Conservation (phyloP, 2,113 vertebrate species). For the Trochalopteron elliotii region DNA sequence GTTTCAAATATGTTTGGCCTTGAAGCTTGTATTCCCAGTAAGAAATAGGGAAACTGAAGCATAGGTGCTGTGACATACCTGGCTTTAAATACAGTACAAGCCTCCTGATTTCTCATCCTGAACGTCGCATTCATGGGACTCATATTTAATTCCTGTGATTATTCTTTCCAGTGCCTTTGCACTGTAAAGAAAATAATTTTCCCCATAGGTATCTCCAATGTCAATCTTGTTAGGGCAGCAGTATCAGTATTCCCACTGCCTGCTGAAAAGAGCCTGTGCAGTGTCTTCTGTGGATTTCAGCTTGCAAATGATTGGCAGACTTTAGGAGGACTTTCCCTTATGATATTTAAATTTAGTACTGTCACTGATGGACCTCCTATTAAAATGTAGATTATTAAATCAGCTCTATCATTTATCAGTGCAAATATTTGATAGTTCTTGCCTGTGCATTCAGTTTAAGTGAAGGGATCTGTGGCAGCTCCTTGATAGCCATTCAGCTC, state of each 20-base stretch:
- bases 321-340: neutral
- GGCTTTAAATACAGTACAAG: neutral
- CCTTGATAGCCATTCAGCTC: neutral
- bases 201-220: neutral
- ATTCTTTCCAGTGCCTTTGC: neutral
- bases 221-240: neutral
- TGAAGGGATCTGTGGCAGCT: neutral
- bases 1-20: neutral
- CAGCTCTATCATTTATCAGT: neutral
- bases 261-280: neutral
- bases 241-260: neutral
- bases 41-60: neutral
- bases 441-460: neutral
- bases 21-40: neutral
- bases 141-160: neutral
- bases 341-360: neutral
- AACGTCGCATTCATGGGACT: neutral
- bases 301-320: neutral
- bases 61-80: neutral
- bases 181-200: neutral
- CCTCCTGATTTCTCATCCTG: neutral
- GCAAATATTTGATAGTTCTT: neutral
- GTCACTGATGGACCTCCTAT: neutral
- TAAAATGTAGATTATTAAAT: neutral
- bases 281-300: neutral